Evolutionary conservation across 2,113 vertebrate genomes (phyloP).

Genomic region (Xiphorhynchus elegans): DNA sequence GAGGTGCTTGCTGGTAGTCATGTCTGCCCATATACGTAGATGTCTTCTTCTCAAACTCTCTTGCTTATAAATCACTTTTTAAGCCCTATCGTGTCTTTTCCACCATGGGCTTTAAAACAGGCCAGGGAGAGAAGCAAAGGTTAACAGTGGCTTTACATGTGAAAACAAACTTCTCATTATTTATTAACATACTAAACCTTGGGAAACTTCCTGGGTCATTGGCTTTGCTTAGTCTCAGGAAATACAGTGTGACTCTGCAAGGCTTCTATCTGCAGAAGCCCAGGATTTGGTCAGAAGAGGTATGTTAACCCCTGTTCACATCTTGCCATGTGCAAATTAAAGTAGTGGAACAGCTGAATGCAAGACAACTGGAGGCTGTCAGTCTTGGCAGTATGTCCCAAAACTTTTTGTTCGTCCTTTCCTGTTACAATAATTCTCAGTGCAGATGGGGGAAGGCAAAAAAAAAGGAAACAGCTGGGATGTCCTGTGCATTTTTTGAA

Average conservation of each 20-base stretch:
- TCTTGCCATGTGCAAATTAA: neutral
- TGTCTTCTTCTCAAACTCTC: neutral
- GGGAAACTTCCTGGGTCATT: neutral
- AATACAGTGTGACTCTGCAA: neutral
- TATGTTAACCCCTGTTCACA: neutral
- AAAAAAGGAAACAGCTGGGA: neutral
- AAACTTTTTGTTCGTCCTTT: neutral
- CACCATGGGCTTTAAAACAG: neutral
- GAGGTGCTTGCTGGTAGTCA: neutral
- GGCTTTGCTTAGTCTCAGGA: neutral
- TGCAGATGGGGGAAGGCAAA: accelerated
- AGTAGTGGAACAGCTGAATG: neutral
- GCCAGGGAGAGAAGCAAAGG: neutral
- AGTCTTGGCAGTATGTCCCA: neutral
- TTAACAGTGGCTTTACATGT: neutral
- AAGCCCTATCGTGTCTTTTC: neutral
- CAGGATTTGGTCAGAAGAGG: neutral
- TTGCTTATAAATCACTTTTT: neutral
- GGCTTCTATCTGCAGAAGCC: neutral
- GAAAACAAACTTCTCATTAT: neutral
- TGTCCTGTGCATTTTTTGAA: neutral
- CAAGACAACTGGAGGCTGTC: accelerated
- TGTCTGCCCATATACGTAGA: neutral
- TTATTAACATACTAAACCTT: neutral
- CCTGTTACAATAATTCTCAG: neutral